These are phyloP conservation scores for Lycaon pictus DNA, from an alignment of 2,113 vertebrate genomes.

Conservation along the genomic window DNA sequence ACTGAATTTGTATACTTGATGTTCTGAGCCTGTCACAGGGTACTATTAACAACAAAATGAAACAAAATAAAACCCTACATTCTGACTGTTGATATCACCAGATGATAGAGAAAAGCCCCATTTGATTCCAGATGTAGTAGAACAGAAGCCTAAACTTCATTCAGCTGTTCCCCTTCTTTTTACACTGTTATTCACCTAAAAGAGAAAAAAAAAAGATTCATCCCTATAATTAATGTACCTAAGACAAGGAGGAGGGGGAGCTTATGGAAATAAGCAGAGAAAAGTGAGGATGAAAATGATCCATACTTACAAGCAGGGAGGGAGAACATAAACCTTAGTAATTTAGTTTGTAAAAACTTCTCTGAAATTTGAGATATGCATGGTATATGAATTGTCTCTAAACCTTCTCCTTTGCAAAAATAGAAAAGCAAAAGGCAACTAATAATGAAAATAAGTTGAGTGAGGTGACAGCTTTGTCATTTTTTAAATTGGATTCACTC, in stretches of 20 bases:
- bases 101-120: neutral
- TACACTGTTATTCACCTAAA: neutral
- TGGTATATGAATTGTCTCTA: conserved; percentile 40
- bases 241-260: neutral
- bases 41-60: neutral
- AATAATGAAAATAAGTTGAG: conserved; percentile 64
- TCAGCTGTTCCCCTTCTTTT: neutral
- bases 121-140: neutral
- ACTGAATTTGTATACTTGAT: neutral
- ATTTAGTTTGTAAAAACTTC: conserved; percentile 64
- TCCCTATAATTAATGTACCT: neutral
- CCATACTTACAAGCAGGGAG: conserved; percentile 23
- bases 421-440: conserved; percentile 51
- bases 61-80: neutral
- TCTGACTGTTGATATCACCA: neutral
- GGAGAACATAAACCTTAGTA: conserved; percentile 20
- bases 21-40: neutral
- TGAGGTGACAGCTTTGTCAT: conserved; percentile 62
- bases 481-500: conserved; percentile 67
- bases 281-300: conserved; percentile 22
- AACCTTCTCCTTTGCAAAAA: conserved; percentile 63
- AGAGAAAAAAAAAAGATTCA: neutral
- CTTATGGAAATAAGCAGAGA: neutral
- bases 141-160: neutral
- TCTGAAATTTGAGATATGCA: neutral